A percentile compares a stretch with the other conserved stretches of the same genome.
phyloP scores from a whole-genome alignment of 2,113 vertebrate species.

The Ammodytes dubius region DNA sequence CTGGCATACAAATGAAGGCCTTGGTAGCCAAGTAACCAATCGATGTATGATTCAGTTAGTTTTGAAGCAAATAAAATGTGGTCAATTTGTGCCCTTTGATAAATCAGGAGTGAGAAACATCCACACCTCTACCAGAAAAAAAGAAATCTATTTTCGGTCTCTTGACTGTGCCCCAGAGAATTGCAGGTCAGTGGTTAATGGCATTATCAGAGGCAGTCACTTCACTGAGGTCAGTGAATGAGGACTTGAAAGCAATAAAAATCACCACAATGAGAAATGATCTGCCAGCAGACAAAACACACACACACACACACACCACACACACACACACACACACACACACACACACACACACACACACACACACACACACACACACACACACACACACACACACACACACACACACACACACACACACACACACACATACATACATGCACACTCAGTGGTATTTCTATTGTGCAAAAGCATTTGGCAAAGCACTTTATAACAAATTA shows the following conservation, averaged over 20 bases:
- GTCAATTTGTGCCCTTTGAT: conserved; percentile 58
- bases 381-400: conserved; percentile 16
- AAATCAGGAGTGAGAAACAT: conserved; percentile 45
- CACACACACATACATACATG: conserved; percentile 2
- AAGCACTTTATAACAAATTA: conserved; percentile 3
- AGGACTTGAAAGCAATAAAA: conserved; percentile 67
- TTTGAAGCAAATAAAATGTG: conserved; percentile 56
- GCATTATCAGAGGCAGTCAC: conserved; percentile 72
- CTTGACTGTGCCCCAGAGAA: conserved; percentile 63
- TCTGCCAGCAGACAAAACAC: conserved; percentile 14
- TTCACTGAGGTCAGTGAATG: conserved; percentile 69
- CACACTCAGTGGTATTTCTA: conserved; percentile 9
- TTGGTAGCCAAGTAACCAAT: conserved; percentile 38
- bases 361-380: conserved; percentile 4
- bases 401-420: conserved; percentile 14
- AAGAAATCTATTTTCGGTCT: conserved; percentile 60
- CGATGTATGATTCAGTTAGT: conserved; percentile 57
- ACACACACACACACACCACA: conserved; percentile 10
- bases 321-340: conserved; percentile 14
- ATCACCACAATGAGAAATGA: conserved; percentile 56
- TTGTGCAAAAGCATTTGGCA: conserved; percentile 11
- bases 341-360: conserved; percentile 13
- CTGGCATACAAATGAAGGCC: conserved; percentile 56
- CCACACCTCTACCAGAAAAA: conserved; percentile 52
- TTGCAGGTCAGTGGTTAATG: conserved; percentile 66